phyloP scores from a whole-genome alignment of 2,888 invertebrate species.

The Cheilosia scutellata region DNA sequence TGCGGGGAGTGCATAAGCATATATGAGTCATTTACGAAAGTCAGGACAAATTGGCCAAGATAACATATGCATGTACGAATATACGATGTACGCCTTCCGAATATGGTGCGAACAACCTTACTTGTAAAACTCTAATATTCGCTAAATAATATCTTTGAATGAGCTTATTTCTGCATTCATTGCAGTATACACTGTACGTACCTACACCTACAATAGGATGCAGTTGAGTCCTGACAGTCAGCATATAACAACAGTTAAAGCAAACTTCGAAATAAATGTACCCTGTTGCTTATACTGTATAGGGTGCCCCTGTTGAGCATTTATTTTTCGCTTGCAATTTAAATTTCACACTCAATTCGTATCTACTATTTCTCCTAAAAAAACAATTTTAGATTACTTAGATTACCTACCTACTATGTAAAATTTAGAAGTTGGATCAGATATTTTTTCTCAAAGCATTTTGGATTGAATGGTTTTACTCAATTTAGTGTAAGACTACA shows the following conservation, averaged over 20 bases:
- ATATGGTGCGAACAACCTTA: slow-evolving; percentile 33
- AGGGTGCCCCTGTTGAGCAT: too few species aligned
- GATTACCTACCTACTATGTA: too few species aligned
- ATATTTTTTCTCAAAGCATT: too few species aligned
- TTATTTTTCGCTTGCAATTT: too few species aligned
- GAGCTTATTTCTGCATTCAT: slow-evolving; percentile 34
- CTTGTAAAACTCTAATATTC: slow-evolving; percentile 34
- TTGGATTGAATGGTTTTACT: too few species aligned
- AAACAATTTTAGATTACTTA: too few species aligned
- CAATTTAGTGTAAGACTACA: too few species aligned
- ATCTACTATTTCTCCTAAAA: too few species aligned
- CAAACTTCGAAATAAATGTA: slow-evolving; percentile 6
- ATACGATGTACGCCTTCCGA: neutral
- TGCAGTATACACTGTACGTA: neutral
- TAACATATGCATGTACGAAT: neutral
- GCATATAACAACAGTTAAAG: slow-evolving; percentile 7
- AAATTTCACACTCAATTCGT: too few species aligned
- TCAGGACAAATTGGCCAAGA: slow-evolving; percentile 26
- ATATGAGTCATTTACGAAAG: slow-evolving; percentile 5
- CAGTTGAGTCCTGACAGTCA: slow-evolving; percentile 13
- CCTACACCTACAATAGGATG: slow-evolving; percentile 7
- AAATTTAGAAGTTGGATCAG: too few species aligned
- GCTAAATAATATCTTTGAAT: slow-evolving; percentile 35
- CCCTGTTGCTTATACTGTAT: slow-evolving; percentile 1
- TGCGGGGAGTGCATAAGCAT: slow-evolving; percentile 24